Conservation (phyloP, 2,113 vertebrate genomes). For the Micronisus gabar region DNA sequence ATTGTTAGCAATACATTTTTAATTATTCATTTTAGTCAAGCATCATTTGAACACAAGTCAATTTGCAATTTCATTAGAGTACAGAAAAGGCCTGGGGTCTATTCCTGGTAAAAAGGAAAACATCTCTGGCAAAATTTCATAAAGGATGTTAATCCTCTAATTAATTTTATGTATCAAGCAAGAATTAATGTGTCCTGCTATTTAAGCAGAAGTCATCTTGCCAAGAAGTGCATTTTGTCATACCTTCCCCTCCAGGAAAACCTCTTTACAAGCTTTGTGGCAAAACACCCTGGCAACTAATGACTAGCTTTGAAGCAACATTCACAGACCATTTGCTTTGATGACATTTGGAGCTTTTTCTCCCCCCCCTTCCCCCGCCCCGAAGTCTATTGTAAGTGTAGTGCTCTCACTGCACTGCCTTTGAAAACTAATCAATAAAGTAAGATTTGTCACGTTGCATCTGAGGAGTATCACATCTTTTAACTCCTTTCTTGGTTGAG, state of each 20-base stretch:
- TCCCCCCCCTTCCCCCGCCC: neutral
- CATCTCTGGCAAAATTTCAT: conserved; percentile 72
- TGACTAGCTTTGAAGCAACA: conserved; percentile 89
- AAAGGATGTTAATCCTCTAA: conserved; percentile 76
- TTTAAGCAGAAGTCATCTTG: conserved; percentile 70
- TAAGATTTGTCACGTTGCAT: conserved; percentile 74
- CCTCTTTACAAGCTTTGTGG: conserved; percentile 86
- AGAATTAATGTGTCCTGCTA: conserved; percentile 74
- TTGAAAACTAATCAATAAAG: conserved; percentile 76
- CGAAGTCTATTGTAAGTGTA: conserved; percentile 64
- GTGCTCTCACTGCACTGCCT: conserved; percentile 67
- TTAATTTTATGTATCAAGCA: conserved; percentile 79
- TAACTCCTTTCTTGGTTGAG: conserved; percentile 61
- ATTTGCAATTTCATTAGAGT: conserved; percentile 81
- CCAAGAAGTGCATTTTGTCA: conserved; percentile 78
- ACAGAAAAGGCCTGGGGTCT: conserved; percentile 77
- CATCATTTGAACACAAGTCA: conserved; percentile 82
- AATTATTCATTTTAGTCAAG: conserved; percentile 82
- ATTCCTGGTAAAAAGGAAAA: conserved; percentile 62
- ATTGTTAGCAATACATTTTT: conserved; percentile 79
- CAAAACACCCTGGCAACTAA: conserved; percentile 90
- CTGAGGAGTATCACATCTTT: conserved; percentile 68
- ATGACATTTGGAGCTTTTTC: conserved; percentile 82
- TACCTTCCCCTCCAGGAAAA: conserved; percentile 86
- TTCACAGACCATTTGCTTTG: conserved; percentile 95